Percentiles rank a stretch among this genome's conserved stretches.
These are phyloP conservation scores for Zosterops japonicus DNA, from an alignment of 2,113 vertebrate genomes.

Conservation along the genomic window DNA sequence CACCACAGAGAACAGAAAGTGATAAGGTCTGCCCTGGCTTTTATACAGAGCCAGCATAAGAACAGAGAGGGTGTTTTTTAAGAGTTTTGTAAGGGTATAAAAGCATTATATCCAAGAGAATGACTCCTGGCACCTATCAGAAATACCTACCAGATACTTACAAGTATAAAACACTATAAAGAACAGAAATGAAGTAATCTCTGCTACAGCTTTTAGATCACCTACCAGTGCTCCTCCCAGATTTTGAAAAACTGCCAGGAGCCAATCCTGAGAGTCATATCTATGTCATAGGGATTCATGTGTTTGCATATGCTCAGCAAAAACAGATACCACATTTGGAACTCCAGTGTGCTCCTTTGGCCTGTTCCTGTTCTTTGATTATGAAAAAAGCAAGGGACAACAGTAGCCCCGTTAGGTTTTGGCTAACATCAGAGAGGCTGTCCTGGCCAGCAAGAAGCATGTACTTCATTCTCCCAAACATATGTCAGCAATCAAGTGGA, in stretches of 20 bases:
- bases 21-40: neutral
- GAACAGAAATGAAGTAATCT: neutral
- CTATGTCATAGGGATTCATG: neutral
- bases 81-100: neutral
- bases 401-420: neutral
- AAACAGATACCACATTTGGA: neutral
- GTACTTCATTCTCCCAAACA: neutral
- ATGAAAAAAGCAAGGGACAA: neutral
- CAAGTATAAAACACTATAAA: neutral
- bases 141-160: neutral
- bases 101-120: neutral
- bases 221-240: accelerated
- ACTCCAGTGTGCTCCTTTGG: neutral
- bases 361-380: neutral
- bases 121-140: neutral
- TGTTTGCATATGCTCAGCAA: neutral
- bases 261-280: neutral
- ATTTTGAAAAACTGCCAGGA: neutral
- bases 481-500: conserved; percentile 6
- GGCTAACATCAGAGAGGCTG: neutral
- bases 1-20: neutral
- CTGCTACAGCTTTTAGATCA: neutral
- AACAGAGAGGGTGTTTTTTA: neutral
- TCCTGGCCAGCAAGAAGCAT: neutral
- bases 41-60: neutral